Evolutionary conservation across 53 echinoderm and acorn worm genomes (phyloP).

Genomic region (Crossaster papposus): DNA sequence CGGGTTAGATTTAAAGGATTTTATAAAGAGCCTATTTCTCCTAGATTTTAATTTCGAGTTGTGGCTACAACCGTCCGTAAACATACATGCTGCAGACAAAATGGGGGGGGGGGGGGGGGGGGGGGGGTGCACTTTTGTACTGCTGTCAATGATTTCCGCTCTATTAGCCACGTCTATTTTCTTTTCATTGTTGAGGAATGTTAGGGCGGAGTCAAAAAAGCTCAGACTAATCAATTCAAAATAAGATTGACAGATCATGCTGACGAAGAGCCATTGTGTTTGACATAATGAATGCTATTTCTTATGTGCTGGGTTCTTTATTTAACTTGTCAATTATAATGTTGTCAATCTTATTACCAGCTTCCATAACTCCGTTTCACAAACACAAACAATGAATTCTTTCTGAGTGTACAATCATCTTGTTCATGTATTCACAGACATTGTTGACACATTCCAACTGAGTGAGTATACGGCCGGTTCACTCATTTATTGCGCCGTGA

Average conservation of each 20-base stretch:
- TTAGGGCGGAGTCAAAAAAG: conserved; percentile 35
- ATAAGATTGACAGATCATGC: no score
- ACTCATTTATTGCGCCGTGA: conserved; percentile 52
- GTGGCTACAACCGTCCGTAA: no score
- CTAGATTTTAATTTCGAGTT: no score
- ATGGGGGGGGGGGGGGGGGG: no score
- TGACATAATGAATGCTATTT: no score
- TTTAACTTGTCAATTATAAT: background rate
- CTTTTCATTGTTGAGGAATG: conserved; percentile 50
- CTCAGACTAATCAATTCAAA: background rate
- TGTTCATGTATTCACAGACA: conserved; percentile 49
- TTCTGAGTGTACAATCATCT: conserved; percentile 2
- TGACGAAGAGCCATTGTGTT: background rate
- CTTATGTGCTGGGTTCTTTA: background rate
- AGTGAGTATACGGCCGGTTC: conserved; percentile 69
- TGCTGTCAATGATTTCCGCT: conserved; percentile 42
- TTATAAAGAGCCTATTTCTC: no score
- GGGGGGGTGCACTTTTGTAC: background rate
- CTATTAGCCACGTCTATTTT: conserved; percentile 40
- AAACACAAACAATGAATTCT: conserved; percentile 31
- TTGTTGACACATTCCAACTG: conserved; percentile 85
- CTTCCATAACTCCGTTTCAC: background rate
- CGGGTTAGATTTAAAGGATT: no score
- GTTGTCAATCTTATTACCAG: background rate
- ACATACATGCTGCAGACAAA: no score